Evolutionary conservation across 2,888 invertebrate genomes (phyloP), one percentile per base, ranked within the genome.

Genomic region (Linnaemya vulpina): DNA sequence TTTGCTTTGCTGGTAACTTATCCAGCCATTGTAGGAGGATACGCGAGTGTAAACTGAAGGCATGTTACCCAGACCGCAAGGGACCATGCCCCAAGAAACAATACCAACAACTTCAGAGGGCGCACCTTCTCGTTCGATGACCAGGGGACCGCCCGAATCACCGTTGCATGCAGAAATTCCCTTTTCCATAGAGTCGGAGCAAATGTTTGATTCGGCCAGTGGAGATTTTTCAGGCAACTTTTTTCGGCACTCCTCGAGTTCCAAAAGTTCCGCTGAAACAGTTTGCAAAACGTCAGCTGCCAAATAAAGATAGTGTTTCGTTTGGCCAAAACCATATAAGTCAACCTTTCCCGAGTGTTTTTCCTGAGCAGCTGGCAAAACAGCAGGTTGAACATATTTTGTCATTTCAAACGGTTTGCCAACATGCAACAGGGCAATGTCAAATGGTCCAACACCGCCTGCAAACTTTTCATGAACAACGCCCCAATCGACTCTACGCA

Each of bases 361-460:
- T 43, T 89, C 82, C 9, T 89, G 89, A 8, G 71, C 87, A 10
- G 81, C 74, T 30, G 93, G 93, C 81, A 93, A 86, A 11, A 87
- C 87, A 17, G 93, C 91, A 7, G 92, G 89, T 63, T 89, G 88
- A 8, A 93, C 91, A 13, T 17, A 87, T 62, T 89, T 86, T 74
- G 90, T 91, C 82, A 91, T 90, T 11, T 81, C 81, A 51, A 92
- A 90, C 1, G 91, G 84, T 51, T 88, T 71, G 30, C 86, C 87
- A 11, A 91, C 87, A 84, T 90, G 90, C 78, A 94, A 87, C 1
- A 95, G 73, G 38, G 94, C 94, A 86, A 95, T 94, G 87, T 95
- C 94, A 86, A 93, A 93, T 81, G 92, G 93, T 17, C 91, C 92
- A n/a, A 93, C 91, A 3, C 90, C 90, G n/a, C 93, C 93, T 49